Evolutionary conservation across 2,888 invertebrate species (phyloP).

Genomic region (Macrosoma leucophasiata): DNA sequence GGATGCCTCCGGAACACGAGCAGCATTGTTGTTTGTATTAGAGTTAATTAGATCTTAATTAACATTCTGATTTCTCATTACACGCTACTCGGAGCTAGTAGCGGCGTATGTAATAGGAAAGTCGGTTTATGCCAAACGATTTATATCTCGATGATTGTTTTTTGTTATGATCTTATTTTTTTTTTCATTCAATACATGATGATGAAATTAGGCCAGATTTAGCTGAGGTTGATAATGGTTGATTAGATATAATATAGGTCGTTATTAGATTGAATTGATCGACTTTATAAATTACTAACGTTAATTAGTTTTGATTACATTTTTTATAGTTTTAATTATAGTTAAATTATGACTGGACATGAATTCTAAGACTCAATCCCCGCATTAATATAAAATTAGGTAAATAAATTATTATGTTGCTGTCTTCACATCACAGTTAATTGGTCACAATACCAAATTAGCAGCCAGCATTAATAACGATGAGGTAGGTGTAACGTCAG

Average conservation of each 20-base stretch:
- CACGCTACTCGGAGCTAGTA: slow-evolving; percentile 70
- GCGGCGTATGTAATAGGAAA: slow-evolving; percentile 63
- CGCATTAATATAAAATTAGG: no score
- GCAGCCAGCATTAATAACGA: no score
- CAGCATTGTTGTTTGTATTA: slow-evolving; percentile 75
- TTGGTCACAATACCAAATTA: no score
- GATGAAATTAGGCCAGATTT: slow-evolving; percentile 55
- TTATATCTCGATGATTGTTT: slow-evolving; percentile 54
- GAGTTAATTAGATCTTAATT: slow-evolving; percentile 75
- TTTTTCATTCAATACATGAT: slow-evolving; percentile 35
- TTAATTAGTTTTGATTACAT: no score
- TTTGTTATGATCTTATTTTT: slow-evolving; percentile 47
- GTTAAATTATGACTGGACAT: no score
- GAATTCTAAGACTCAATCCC: no score
- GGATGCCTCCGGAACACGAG: slow-evolving; percentile 66
- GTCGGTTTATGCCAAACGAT: slow-evolving; percentile 56
- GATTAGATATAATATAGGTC: slow-evolving; percentile 29
- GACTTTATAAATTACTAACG: no score
- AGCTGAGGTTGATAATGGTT: slow-evolving; percentile 26
- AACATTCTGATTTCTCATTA: slow-evolving; percentile 75
- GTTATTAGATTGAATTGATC: no score
- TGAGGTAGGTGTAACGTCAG: no score
- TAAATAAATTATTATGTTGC: no score
- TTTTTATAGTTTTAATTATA: no score
- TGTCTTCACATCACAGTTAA: no score